Base-by-base conservation (phyloP, 2,888 invertebrate genomes). In the Epinotia nisella region DNA sequence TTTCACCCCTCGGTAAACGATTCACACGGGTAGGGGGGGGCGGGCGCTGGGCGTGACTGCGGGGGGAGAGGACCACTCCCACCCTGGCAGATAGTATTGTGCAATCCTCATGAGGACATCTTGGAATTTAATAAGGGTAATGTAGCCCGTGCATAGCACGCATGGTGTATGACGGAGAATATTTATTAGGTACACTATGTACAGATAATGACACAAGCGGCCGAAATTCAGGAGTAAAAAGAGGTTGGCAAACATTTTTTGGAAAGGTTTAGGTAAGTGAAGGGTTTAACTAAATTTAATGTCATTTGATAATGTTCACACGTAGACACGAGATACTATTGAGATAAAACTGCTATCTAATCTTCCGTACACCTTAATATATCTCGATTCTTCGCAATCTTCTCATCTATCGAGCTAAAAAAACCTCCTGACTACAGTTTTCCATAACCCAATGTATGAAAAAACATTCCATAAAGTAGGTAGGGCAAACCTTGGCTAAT, bases 21-120 rank as follows among this genome's bases (percentile, higher is more conserved):
- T 92, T 92, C 92, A 90, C 92, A 92, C 92, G 92, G 82, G 85
- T 7, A 5, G 49, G 49, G n/a, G n/a, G 81, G 83, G 82, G 83
- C 78, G 78, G 78, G 78, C 72, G 81, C 82, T 90, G 91, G 88
- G 92, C 90, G 89, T 90, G 91, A 87, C 89, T 73, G 75, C 75
- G 60, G 78, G 75, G 76, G 77, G 74, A 76, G 74, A 77, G 64
- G 70, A 83, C 84, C 87, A 88, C 90, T 81, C 90, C 90, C 85
- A 87, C 83, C 87, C 82, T 76, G 82, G 83, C 90, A 89, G 90
- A 87, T 89, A 76, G 77, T 75, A 74, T 82, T 83, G 87, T 85
- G 76, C 80, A 80, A 83, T 82, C 84, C 82, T 83, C 83, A 83
- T 86, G 85, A 87, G 83, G 83, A 81, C 83, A 87, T 85, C 82